These are phyloP conservation scores for Mermis nigrescens DNA, from an alignment of 2,888 invertebrate species.

Conservation along the genomic window DNA sequence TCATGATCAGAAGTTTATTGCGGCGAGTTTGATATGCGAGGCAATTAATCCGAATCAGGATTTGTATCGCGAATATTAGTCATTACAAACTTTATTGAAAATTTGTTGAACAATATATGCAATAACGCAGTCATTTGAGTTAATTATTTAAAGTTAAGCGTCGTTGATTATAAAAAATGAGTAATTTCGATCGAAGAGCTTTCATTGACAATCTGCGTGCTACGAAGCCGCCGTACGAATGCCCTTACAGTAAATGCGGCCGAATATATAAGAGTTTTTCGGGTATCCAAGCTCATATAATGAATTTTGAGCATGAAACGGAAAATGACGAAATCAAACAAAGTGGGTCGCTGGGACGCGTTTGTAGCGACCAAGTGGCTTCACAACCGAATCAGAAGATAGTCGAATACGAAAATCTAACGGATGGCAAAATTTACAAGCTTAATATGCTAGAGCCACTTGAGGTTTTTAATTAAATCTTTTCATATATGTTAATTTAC, in stretches of 20 bases:
- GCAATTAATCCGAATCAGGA: no score
- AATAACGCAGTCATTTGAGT: no score
- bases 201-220: slow-evolving; percentile 62
- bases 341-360: neutral
- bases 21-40: no score
- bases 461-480: no score
- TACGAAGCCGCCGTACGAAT: slow-evolving; percentile 65
- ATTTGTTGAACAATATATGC: no score
- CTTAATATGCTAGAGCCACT: slow-evolving; percentile 11
- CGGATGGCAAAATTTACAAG: neutral
- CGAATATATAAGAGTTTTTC: slow-evolving; percentile 66
- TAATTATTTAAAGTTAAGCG: no score
- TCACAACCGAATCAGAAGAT: neutral
- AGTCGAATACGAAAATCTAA: neutral
- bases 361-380: no score
- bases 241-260: slow-evolving; percentile 60
- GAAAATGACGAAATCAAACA: slow-evolving; percentile 3
- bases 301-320: slow-evolving; percentile 54
- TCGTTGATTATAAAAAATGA: no score
- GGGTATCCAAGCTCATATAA: slow-evolving; percentile 67
- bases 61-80: no score
- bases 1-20: no score
- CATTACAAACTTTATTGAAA: no score
- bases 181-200: slow-evolving; percentile 61
- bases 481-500: no score